Conservation (phyloP, 92 coral and sea anemone species). For the Micromussa lordhowensis region DNA sequence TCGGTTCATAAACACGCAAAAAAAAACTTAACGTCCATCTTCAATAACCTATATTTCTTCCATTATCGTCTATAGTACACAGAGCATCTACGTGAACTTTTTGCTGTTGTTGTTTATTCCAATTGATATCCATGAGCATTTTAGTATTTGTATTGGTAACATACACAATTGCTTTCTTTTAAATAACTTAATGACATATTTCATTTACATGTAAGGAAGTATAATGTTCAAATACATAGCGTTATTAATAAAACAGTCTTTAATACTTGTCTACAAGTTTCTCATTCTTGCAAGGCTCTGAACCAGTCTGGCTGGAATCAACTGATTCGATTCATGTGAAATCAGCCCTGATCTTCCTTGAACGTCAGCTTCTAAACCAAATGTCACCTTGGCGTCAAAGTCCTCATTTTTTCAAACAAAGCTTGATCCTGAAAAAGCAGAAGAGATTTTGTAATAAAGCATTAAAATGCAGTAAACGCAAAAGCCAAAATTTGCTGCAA, state of each 20-base stretch:
- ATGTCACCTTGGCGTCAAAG: conserved; percentile 28
- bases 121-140: neutral
- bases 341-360: neutral
- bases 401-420: conserved; percentile 70
- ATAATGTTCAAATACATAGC: neutral
- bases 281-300: neutral
- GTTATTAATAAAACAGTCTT: neutral
- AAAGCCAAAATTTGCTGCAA: neutral
- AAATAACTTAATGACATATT: neutral
- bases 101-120: neutral
- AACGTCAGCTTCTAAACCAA: neutral
- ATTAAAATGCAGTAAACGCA: neutral
- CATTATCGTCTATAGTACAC: no score
- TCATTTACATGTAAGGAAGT: neutral
- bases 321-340: neutral
- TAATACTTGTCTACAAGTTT: no score
- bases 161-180: neutral
- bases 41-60: no score
- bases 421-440: conserved; percentile 76
- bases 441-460: neutral
- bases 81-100: no score
- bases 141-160: neutral
- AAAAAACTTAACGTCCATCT: no score
- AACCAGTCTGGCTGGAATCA: neutral
- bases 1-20: no score